Conservation (phyloP, 2,797 vertebrate genomes). For the Pseudopleuronectes americanus region DNA sequence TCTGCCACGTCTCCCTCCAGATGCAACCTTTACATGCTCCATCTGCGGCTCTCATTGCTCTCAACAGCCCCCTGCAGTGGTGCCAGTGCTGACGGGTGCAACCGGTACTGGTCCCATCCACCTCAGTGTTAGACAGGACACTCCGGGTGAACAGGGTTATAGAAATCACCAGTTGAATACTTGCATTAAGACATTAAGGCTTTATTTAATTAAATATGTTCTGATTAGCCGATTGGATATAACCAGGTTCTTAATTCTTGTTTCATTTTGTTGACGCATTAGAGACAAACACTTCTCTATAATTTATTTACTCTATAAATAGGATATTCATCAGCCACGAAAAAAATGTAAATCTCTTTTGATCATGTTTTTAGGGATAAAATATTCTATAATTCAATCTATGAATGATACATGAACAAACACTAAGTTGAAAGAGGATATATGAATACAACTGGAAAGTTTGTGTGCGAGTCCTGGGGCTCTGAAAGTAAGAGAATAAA, state of each 20-base stretch:
- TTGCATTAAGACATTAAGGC: neutral
- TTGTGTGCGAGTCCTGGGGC: neutral
- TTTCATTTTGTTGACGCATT: neutral
- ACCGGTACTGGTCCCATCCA: neutral
- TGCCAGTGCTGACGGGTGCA: conserved; percentile 27
- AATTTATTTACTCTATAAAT: too few species aligned
- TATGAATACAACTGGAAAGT: neutral
- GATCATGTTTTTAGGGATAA: neutral
- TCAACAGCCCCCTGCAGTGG: conserved; percentile 54
- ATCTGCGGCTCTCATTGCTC: conserved; percentile 64
- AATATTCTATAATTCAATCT: neutral
- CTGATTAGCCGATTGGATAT: too few species aligned
- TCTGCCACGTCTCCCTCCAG: conserved; percentile 60
- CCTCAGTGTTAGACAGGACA: neutral
- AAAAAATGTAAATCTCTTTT: too few species aligned
- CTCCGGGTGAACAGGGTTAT: neutral
- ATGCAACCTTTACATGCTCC: conserved; percentile 69
- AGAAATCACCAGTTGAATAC: too few species aligned
- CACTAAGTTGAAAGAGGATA: neutral
- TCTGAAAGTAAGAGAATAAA: too few species aligned
- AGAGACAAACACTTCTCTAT: neutral
- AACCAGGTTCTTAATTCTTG: neutral
- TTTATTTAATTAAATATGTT: neutral
- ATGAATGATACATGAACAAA: neutral
- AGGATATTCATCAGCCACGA: too few species aligned